Evolutionary conservation across 1,140 invertebrate genomes (phyloP).

Genomic region (Lasioglossum baleicum): DNA sequence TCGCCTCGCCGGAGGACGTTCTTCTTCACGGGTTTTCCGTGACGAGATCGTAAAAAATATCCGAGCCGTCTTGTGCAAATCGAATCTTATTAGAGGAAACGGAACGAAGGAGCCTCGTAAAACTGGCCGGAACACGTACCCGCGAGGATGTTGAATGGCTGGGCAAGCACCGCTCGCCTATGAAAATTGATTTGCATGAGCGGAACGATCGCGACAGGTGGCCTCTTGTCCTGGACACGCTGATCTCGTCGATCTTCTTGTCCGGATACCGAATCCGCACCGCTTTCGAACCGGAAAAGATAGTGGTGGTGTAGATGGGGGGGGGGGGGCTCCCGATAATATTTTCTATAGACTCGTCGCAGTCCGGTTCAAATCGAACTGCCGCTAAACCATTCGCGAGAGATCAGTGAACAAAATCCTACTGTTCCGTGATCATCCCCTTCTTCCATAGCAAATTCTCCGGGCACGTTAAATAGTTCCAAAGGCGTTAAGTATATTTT

Average conservation of each 20-base stretch:
- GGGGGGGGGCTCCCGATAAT: not conserved
- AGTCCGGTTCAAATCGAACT: too few relatives aligned
- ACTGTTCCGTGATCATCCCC: too few relatives aligned
- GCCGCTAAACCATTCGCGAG: too few relatives aligned
- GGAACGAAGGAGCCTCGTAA: conserved; percentile 4
- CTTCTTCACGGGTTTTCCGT: not conserved
- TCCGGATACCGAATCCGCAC: not conserved
- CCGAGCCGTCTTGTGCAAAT: not conserved
- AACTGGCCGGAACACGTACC: conserved; percentile 4
- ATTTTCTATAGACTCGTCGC: not conserved
- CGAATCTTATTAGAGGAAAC: not conserved
- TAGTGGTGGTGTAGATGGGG: too few relatives aligned
- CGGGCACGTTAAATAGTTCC: too few relatives aligned
- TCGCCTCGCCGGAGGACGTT: not conserved
- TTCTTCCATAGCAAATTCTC: too few relatives aligned
- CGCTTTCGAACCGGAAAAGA: not conserved
- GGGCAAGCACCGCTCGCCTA: not conserved
- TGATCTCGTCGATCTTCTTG: not conserved
- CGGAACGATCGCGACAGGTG: conserved; percentile 22
- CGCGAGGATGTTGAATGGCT: not conserved
- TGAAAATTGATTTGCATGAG: conserved; percentile 30
- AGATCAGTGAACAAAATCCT: too few relatives aligned
- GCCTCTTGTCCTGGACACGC: conserved; percentile 3
- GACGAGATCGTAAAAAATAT: not conserved
- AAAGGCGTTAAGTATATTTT: too few relatives aligned